Evolutionary conservation across 2,888 invertebrate species (phyloP), one percentile per base, ranked within the genome.

Genomic region (Netelia melanura): DNA sequence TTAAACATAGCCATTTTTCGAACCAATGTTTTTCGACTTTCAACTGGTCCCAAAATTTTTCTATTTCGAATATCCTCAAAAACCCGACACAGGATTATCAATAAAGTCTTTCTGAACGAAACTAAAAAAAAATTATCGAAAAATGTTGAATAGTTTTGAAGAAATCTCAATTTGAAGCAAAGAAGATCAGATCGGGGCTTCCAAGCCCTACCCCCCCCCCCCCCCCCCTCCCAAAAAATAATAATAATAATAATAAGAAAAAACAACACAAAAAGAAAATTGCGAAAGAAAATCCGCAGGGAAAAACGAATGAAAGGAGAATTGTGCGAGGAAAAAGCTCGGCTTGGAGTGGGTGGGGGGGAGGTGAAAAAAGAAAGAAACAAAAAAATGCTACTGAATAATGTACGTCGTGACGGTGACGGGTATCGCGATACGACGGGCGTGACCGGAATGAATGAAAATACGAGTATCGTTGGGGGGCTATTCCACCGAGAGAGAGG

Each of bases 361-460:
- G 30, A 3, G 30, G 30, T 5, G 5, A 30, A 30, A 30, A 25
- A 30, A 54, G 17, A 67, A 44, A 71, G 38, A 72, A 56, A 74
- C 38, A 44, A 71, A 48, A 72, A 56, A 74, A 43, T 74, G 75
- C 74, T 84, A 71, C 64, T 85, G 87, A 88, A 88, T 87, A 86
- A 86, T 85, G 86, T 84, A 85, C 83, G 62, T 71, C 70, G 78
- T 77, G 81, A 81, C 77, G 79, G 86, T 70, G 52, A 64, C 64
- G 56, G 54, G 83, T 81, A 80, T 83, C 77, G 68, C 84, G 88
- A 87, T 85, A 85, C 85, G 80, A 48, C 56, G 76, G 68, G 81
- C 88, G 88, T 87, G 87, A 85, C 86, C 65, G 23, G 86, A 86
- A 86, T 86, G 68, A 84, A 87, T 87, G 84, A 81, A 68, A 78